Evolutionary conservation across 2,888 invertebrate species (phyloP).

Genomic region (Napeogenes inachia): DNA sequence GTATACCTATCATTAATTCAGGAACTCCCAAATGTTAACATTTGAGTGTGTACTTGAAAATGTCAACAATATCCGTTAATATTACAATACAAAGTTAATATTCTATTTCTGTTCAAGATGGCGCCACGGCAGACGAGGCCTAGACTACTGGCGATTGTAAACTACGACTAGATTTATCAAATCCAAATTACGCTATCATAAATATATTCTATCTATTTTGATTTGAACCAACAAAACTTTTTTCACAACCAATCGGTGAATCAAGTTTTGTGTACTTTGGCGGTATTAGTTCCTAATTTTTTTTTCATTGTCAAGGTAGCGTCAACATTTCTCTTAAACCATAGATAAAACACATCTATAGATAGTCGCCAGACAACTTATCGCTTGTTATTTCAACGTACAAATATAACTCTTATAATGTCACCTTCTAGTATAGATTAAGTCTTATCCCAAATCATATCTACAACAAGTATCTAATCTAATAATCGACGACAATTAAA

Average conservation of each 20-base stretch:
- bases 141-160: conserved; percentile 55
- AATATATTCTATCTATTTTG: conserved; percentile 7
- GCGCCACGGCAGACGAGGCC: conserved; percentile 60
- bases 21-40: too few species aligned
- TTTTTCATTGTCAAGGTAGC: conserved; percentile 23
- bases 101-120: conserved; percentile 38
- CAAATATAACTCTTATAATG: conserved; percentile 58
- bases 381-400: conserved; percentile 37
- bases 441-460: conserved; percentile 19
- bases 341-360: background rate
- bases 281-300: conserved; percentile 47
- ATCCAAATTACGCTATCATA: conserved; percentile 32
- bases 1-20: too few species aligned
- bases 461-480: background rate
- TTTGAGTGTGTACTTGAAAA: background rate
- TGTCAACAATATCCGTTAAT: background rate
- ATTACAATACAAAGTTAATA: conserved; percentile 2
- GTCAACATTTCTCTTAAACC: conserved; percentile 4
- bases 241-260: conserved; percentile 45
- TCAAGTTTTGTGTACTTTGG: conserved; percentile 45
- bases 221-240: background rate
- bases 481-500: background rate
- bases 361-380: conserved; percentile 5
- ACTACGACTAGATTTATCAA: conserved; percentile 42
- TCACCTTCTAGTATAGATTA: conserved; percentile 64